Evolutionary conservation across 2,113 vertebrate genomes (phyloP), one percentile per base, ranked within the genome.

Genomic region (Solea solea): DNA sequence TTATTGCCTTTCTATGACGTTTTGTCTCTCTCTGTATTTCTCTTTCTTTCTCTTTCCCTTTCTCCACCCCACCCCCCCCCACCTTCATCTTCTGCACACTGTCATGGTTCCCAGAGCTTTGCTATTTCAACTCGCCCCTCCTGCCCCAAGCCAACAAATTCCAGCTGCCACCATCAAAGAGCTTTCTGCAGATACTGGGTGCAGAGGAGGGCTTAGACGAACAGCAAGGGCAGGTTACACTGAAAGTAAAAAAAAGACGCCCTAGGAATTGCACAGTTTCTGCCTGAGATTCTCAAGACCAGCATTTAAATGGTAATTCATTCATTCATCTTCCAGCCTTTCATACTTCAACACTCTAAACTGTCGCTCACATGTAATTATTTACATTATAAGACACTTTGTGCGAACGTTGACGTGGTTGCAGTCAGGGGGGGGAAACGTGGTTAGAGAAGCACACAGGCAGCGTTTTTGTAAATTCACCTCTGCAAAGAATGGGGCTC

Each of bases 91-190:
- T 74, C 51, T 69, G 48, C 81, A 81, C 28, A 41, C 69, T 80
- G 74, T 75, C 64, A 40, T 76, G 68, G 77, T 81, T 88, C 76
- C 77, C 69, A 86, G 75, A 82, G 78, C 69, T 83, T 84, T 90
- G 86, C 80, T 87, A 77, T 81, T 88, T 86, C 76, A 84, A 75
- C 78, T 57, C 6, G 12, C 62, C 61, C 69, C 69, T 78, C 74
- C 74, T 69, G 75, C 84, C 72, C 74, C 79, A 74, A 46, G 55
- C 67, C 82, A 74, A 69, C 75, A 82, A 86, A 87, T 90, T 91
- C 87, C 88, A 88, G 79, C 81, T 83, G 81, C 69, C 72, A 78
- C 64, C 79, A 83, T 82, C 77, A 90, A 88, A 90, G 80, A 61
- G 63, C 39, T 83, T 72, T 82, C 51, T 58, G 72, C 80, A 84